Conservation (phyloP, 2,113 vertebrate genomes). For the Orthonyx spaldingii region DNA sequence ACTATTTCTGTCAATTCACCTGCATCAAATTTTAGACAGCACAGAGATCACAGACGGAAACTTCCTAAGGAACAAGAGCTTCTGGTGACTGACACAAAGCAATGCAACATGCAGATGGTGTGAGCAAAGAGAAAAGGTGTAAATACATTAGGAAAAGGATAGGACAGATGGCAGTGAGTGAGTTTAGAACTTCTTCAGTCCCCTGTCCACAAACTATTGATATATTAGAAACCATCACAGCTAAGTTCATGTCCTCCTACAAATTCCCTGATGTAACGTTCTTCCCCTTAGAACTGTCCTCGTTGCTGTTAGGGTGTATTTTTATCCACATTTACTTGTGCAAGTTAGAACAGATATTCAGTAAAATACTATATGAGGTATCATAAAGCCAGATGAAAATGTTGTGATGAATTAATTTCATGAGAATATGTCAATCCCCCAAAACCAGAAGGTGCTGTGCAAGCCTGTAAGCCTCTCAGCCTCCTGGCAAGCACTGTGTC, state of each 20-base stretch:
- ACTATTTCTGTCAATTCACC: not conserved
- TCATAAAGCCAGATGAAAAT: not conserved
- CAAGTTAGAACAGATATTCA: not conserved
- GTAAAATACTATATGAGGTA: not conserved
- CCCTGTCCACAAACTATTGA: not conserved
- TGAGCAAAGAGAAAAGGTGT: not conserved
- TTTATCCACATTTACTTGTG: not conserved
- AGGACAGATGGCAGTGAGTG: not conserved
- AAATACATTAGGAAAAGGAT: not conserved
- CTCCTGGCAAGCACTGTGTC: not conserved
- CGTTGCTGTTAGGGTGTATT: fast-evolving
- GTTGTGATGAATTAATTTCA: not conserved
- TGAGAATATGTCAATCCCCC: not conserved
- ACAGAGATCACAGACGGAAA: not conserved
- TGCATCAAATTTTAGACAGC: not conserved
- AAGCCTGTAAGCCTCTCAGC: not conserved
- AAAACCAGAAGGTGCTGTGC: not conserved
- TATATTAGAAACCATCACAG: not conserved
- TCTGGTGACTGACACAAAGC: not conserved
- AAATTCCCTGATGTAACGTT: not conserved
- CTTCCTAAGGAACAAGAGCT: not conserved
- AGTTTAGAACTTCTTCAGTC: not conserved
- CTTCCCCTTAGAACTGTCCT: not conserved
- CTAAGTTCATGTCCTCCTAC: not conserved
- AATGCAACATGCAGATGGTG: fast-evolving